Base-by-base conservation (phyloP, 2,888 invertebrate genomes). In the Caenorhabditis afra region DNA sequence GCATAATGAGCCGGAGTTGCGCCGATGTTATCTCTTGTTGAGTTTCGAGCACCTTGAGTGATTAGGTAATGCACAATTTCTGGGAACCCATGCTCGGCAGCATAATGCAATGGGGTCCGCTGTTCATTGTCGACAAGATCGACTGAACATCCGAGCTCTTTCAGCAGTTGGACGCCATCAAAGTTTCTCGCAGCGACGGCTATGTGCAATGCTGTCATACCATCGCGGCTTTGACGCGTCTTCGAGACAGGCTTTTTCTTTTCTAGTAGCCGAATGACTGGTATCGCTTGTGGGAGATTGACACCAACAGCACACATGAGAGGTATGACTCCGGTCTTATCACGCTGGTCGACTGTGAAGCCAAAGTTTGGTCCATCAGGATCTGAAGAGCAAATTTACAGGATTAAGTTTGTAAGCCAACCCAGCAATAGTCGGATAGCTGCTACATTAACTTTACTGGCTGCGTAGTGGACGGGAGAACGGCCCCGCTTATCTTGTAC, bases 1-100 rank as follows among this genome's bases (percentile, higher is more conserved):
- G 89, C 89, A 71, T 89, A 89, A 71, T 89, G 89, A 2, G 89
- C 87, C 0, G 89, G 86, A 1, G 87, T 87, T 35, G 86, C 89
- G 16, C 84, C 78, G 45, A 70, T 68, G 20, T 81, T 68, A 65
- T 84, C 84, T 18, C 81, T 80, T 23, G 45, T 71, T 8, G 55
- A 53, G 41, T 62, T 65, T 29, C 67, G 18, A 14, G 62, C 64
- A 8, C 86, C 87, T 11, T 75, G 47, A 7, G 62, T 39, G 10
- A 87, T 35, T 22, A 89, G 67, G 37, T 81, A 79, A 18, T 77
- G 65, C 3, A 87, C 86, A n/a, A 86, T 85, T 8, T 78, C 79
- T 0, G 80, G 81, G 35, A 83, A 74, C 0, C 81, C 79, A 18
- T 83, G 81, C 49, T 82, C 85, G 4, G 87, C 84, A 1, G 85